Evolutionary conservation across 2,888 invertebrate genomes (phyloP).

Genomic region (Nesidiocoris tenuis): DNA sequence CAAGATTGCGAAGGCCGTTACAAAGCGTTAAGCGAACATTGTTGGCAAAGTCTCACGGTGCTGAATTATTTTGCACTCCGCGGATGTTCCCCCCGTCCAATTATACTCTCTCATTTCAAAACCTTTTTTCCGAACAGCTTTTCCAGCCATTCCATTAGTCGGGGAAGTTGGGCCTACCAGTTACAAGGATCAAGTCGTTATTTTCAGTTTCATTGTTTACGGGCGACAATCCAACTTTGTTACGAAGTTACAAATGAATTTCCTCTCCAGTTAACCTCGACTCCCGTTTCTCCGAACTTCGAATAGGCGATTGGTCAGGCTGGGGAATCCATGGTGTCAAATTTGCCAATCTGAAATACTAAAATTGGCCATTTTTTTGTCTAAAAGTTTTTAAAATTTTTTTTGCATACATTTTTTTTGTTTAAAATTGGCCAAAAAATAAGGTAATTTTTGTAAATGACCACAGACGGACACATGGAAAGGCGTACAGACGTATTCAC

Average conservation of each 20-base stretch:
- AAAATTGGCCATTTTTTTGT: too few species aligned
- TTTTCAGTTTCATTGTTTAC: not conserved
- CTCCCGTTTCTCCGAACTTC: too few species aligned
- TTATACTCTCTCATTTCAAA: not conserved
- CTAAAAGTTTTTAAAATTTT: too few species aligned
- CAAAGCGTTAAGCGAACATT: conserved; percentile 1
- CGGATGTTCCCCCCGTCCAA: not conserved
- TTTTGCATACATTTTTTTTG: too few species aligned
- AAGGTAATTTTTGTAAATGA: too few species aligned
- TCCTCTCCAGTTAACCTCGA: not conserved
- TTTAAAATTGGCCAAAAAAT: too few species aligned
- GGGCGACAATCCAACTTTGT: not conserved
- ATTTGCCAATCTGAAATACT: too few species aligned
- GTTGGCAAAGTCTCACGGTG: conserved; percentile 19
- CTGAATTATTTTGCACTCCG: conserved; percentile 2
- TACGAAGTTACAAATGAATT: not conserved
- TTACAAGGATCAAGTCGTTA: not conserved
- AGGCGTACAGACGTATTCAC: too few species aligned
- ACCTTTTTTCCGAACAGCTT: not conserved
- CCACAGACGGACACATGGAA: too few species aligned
- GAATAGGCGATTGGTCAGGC: too few species aligned
- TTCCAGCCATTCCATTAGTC: not conserved
- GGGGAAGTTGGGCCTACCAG: not conserved
- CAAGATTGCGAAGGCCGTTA: conserved; percentile 10
- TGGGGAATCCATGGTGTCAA: too few species aligned